Evolutionary conservation across 2,113 vertebrate genomes (phyloP).

Genomic region (Pyrgilauda ruficollis): DNA sequence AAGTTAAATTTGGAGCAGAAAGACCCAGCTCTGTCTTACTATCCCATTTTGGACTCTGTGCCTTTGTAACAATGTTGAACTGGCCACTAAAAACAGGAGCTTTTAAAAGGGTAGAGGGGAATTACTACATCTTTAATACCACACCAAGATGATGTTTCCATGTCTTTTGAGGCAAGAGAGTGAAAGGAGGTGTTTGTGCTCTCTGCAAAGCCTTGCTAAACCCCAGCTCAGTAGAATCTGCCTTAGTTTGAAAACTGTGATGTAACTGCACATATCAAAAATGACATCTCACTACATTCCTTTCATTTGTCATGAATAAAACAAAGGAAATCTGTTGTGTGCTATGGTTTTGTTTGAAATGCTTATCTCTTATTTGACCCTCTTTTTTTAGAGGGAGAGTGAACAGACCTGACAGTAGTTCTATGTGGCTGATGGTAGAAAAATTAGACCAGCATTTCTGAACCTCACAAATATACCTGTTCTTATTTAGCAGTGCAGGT

Average conservation of each 20-base stretch:
- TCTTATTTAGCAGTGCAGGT: background rate
- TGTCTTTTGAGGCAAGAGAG: background rate
- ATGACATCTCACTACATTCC: fast-evolving
- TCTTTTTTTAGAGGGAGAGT: background rate
- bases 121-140: background rate
- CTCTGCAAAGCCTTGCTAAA: background rate
- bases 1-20: background rate
- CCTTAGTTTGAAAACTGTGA: background rate
- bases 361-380: background rate
- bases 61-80: background rate
- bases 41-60: background rate
- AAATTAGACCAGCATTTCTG: background rate
- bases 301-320: background rate
- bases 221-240: background rate
- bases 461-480: background rate
- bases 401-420: background rate
- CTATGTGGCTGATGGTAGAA: background rate
- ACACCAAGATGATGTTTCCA: background rate
- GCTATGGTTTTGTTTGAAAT: background rate
- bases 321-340: background rate
- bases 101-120: too few species aligned
- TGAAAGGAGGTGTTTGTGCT: background rate
- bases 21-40: background rate
- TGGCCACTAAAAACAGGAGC: background rate
- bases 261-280: background rate